These are phyloP conservation scores for Platichthys flesus DNA, from an alignment of 2,113 vertebrate species.

Conservation along the genomic window DNA sequence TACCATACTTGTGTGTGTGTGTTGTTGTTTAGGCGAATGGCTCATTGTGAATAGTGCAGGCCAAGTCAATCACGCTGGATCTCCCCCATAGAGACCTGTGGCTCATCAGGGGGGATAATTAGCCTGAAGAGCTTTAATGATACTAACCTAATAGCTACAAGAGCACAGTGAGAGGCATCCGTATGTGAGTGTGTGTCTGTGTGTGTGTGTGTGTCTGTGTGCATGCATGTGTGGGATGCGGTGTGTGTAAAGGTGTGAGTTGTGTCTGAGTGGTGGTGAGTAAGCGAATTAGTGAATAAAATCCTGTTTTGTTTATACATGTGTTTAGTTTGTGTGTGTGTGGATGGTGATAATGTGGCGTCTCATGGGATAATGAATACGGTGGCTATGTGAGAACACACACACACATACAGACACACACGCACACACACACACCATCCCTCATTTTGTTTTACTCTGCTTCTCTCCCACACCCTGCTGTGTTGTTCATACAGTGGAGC, in stretches of 20 bases:
- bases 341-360: constrained; percentile 17
- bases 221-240: constrained; percentile 11
- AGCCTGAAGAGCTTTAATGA: constrained; percentile 74
- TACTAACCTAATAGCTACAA: constrained; percentile 68
- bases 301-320: constrained; percentile 46
- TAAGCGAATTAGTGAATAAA: constrained; percentile 52
- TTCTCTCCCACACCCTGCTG: constrained; percentile 25
- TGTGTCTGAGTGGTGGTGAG: constrained; percentile 20
- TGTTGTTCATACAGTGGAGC: constrained; percentile 25
- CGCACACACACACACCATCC: constrained; percentile 14
- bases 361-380: constrained; percentile 39
- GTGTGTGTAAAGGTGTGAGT: constrained; percentile 30
- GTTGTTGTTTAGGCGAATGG: constrained; percentile 40
- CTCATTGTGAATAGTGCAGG: constrained; percentile 43
- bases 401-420: constrained; percentile 6
- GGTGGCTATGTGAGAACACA: constrained; percentile 9
- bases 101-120: constrained; percentile 76
- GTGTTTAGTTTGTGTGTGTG: constrained; percentile 3
- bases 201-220: constrained; percentile 19
- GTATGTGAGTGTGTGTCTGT: constrained; percentile 14
- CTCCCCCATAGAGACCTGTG: constrained; percentile 62
- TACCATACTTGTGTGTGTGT: constrained; percentile 2
- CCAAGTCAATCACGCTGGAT: constrained; percentile 68
- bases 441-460: not conserved
- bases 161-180: constrained; percentile 38